Evolutionary conservation across 2,888 invertebrate genomes (phyloP).

Genomic region (Heliconius hortense): DNA sequence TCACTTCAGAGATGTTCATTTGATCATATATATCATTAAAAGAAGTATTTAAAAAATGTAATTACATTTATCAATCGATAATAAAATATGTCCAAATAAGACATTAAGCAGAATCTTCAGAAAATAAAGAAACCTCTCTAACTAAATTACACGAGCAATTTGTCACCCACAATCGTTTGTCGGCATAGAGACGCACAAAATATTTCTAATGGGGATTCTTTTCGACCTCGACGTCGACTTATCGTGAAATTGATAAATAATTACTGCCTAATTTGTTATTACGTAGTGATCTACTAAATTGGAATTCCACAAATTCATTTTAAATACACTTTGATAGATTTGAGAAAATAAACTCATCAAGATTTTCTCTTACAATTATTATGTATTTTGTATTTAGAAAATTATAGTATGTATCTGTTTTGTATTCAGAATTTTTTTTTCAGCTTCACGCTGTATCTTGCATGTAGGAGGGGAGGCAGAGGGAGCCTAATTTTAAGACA

Average conservation of each 20-base stretch:
- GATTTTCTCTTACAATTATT: background rate
- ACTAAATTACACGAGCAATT: slow-evolving; percentile 39
- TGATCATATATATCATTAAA: no score
- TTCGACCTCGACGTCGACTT: slow-evolving; percentile 17
- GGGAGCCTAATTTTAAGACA: no score
- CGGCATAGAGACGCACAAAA: slow-evolving; percentile 26
- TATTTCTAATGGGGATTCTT: slow-evolving; percentile 25
- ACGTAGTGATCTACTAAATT: background rate
- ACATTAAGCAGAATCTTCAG: background rate
- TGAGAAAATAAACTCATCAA: background rate
- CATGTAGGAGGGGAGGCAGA: no score
- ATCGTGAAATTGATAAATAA: slow-evolving; percentile 26
- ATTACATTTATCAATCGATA: background rate
- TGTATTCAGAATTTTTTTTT: no score
- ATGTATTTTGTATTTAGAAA: no score
- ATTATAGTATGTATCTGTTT: no score
- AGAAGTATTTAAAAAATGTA: background rate
- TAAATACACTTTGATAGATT: background rate
- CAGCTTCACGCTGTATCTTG: no score
- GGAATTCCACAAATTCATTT: background rate
- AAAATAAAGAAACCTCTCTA: slow-evolving; percentile 25
- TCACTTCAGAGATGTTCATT: no score
- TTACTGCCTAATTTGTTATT: slow-evolving; percentile 27
- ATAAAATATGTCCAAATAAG: background rate
- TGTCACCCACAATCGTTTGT: slow-evolving; percentile 35